These are phyloP conservation scores for Diploscapter pachys DNA, from an alignment of 1,140 invertebrate species.

Conservation along the genomic window DNA sequence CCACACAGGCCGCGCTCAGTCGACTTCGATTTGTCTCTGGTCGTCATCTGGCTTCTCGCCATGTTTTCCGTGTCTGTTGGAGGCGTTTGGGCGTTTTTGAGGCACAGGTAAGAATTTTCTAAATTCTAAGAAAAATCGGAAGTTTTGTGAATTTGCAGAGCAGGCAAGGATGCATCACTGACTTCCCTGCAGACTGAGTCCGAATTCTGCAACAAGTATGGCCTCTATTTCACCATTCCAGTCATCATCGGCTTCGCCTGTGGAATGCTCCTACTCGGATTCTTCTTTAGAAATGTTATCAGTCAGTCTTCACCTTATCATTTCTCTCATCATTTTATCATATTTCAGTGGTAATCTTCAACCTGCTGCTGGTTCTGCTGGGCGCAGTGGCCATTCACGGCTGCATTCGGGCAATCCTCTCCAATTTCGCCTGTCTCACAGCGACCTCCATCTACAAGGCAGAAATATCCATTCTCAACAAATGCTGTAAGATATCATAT, in stretches of 20 bases:
- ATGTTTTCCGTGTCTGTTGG: conserved; percentile 39
- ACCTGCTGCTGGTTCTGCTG: conserved; percentile 46
- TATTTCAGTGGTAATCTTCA: conserved; percentile 49
- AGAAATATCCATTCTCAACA: background rate
- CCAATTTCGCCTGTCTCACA: conserved; percentile 18
- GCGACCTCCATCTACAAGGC: conserved; percentile 13
- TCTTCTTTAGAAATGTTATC: conserved; percentile 49
- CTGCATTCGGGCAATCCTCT: conserved; percentile 44
- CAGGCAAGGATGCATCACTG: conserved; percentile 14
- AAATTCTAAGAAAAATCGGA: too few species aligned
- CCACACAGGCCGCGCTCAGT: conserved; percentile 39
- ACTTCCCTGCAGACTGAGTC: conserved; percentile 1
- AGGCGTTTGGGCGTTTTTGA: conserved; percentile 34
- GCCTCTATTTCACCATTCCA: conserved; percentile 34
- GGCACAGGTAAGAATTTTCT: conserved; percentile 16
- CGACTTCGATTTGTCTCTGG: conserved; percentile 34
- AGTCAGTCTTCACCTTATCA: conserved; percentile 29
- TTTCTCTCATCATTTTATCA: conserved; percentile 15
- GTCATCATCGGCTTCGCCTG: conserved; percentile 42
- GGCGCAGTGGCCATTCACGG: conserved; percentile 39
- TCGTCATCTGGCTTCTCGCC: conserved; percentile 44
- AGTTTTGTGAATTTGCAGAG: background rate
- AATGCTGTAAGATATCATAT: background rate
- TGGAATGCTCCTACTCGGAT: conserved; percentile 45
- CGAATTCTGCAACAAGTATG: conserved; percentile 15